Conservation (phyloP, 2,888 invertebrate species). For the Andrena hattorfiana region DNA sequence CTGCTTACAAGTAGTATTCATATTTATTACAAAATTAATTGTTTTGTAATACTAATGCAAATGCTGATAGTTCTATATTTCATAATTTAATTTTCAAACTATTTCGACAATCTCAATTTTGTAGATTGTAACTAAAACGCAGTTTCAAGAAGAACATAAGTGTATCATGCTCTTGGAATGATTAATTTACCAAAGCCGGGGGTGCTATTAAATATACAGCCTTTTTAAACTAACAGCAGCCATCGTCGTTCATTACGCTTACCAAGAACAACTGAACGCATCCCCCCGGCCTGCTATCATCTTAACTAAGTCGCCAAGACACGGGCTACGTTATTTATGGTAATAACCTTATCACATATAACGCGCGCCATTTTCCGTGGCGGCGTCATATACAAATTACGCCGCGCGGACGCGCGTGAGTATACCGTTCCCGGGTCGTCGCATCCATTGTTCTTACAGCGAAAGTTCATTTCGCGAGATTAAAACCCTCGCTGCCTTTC, state of each 20-base stretch:
- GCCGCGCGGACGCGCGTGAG: not conserved
- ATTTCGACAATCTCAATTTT: not conserved
- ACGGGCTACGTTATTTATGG: slow-evolving; percentile 31
- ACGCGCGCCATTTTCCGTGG: slow-evolving; percentile 13
- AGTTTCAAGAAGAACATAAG: not conserved
- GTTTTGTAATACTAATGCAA: not conserved
- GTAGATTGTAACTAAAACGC: not conserved
- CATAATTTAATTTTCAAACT: not conserved
- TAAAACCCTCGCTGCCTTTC: slow-evolving; percentile 34
- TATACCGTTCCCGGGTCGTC: not conserved
- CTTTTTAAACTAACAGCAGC: slow-evolving; percentile 9
- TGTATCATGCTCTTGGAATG: not conserved
- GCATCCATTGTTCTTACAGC: slow-evolving; percentile 46
- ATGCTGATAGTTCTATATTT: not conserved
- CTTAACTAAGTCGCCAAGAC: slow-evolving; percentile 36
- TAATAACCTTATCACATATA: slow-evolving; percentile 41
- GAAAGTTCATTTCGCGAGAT: slow-evolving; percentile 50
- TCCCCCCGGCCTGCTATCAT: slow-evolving; percentile 18
- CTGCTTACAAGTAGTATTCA: no score
- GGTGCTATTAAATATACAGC: not conserved
- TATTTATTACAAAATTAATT: no score
- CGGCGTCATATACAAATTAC: slow-evolving; percentile 43
- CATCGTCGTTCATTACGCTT: slow-evolving; percentile 7
- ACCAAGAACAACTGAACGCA: not conserved
- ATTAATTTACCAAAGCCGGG: not conserved